These are phyloP conservation scores for Turritopsis rubra DNA, from an alignment of 30 jellyfish, hydroid and myxozoan species.

Conservation along the genomic window DNA sequence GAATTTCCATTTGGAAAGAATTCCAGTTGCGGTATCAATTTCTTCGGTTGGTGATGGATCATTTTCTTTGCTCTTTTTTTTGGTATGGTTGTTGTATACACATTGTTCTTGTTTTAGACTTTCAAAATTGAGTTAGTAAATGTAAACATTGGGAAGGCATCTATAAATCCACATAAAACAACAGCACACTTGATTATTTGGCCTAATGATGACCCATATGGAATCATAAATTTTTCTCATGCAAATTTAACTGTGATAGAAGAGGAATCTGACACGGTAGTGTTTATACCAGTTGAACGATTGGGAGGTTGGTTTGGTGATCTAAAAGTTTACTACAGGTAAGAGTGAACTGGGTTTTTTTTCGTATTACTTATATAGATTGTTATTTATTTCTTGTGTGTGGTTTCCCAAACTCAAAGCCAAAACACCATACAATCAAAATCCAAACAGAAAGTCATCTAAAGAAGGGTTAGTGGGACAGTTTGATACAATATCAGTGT, in stretches of 20 bases:
- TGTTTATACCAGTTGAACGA: conserved; percentile 36
- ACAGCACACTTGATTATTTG: conserved; percentile 36
- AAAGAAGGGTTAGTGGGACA: background rate
- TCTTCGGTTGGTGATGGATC: background rate
- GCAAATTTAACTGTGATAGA: conserved; percentile 42
- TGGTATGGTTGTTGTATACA: background rate
- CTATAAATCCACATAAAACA: conserved; percentile 27
- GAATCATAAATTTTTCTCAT: conserved; percentile 48
- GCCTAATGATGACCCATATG: conserved; percentile 79
- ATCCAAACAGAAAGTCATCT: background rate
- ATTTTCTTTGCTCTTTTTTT: background rate
- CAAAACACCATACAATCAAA: background rate
- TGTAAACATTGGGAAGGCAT: conserved; percentile 57
- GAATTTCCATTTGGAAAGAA: too few species aligned
- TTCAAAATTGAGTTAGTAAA: conserved; percentile 24
- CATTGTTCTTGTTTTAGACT: conserved; percentile 33
- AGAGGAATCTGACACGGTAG: conserved; percentile 14
- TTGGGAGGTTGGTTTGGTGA: conserved; percentile 61
- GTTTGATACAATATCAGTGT: background rate
- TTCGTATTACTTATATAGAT: background rate
- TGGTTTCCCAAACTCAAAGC: too few species aligned
- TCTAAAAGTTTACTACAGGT: conserved; percentile 57
- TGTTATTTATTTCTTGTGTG: too few species aligned
- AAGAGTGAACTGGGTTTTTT: background rate
- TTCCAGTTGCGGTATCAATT: too few species aligned